Evolutionary conservation across 2,888 invertebrate genomes (phyloP).

Genomic region (Monoplex corrugatus): DNA sequence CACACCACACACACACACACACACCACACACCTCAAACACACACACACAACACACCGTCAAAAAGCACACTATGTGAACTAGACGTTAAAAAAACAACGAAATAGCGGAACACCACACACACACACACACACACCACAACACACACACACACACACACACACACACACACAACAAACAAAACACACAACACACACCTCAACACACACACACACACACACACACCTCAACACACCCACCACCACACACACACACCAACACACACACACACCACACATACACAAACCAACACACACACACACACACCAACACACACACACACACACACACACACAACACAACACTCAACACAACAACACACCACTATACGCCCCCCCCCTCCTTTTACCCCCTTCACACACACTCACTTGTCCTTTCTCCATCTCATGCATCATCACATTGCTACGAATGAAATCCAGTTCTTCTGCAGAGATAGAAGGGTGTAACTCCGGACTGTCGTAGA

Average conservation of each 20-base stretch:
- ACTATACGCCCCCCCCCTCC: no score
- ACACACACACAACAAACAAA: background rate
- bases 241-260: no score
- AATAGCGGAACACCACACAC: no score
- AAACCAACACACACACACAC: background rate
- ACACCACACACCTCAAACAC: background rate
- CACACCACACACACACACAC: background rate
- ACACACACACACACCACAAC: background rate
- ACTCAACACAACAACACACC: background rate
- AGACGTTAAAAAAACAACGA: no score
- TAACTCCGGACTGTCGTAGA: constrained; percentile 83
- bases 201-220: background rate
- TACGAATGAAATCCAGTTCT: constrained; percentile 52
- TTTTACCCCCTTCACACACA: no score
- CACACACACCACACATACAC: background rate
- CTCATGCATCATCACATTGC: background rate
- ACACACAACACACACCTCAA: no score
- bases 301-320: background rate
- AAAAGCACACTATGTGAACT: no score
- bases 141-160: background rate
- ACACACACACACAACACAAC: background rate
- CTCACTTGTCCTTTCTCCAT: background rate
- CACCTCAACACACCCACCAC: no score
- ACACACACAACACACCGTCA: background rate
- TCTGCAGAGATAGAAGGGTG: constrained; percentile 84